Conservation (phyloP, 53 echinoderm and acorn worm species). For the Astropecten irregularis region DNA sequence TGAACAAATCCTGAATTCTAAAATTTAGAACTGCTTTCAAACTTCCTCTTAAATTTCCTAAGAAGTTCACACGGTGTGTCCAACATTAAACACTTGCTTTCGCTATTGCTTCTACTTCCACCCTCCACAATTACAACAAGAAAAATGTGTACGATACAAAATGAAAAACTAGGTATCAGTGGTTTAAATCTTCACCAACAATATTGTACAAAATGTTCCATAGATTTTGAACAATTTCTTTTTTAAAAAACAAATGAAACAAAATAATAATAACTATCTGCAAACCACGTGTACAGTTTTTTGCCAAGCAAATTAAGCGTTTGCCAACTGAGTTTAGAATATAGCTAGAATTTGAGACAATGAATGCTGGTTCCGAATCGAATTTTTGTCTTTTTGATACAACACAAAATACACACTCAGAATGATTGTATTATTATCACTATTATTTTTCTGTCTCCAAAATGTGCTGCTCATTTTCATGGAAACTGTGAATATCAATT, state of each 20-base stretch:
- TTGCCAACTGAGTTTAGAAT: constrained; percentile 10
- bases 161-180: no score
- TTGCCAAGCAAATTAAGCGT: not conserved
- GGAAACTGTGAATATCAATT: constrained; percentile 21
- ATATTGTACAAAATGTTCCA: constrained; percentile 43
- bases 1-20: no score
- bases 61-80: no score
- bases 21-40: no score
- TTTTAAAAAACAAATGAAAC: not conserved
- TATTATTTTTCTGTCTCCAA: not conserved
- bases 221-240: constrained; percentile 41
- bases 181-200: not conserved
- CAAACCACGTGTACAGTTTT: constrained; percentile 23
- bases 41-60: no score
- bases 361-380: no score
- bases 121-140: not conserved
- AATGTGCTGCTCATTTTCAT: constrained; percentile 14
- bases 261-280: not conserved
- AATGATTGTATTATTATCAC: no score
- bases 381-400: constrained; percentile 32
- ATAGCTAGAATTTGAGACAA: no score
- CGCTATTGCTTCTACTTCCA: no score
- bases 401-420: not conserved
- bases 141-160: constrained; percentile 21
- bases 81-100: no score